Percentiles rank a stretch among this genome's conserved stretches.
These are phyloP conservation scores for Zootermopsis nevadensis DNA, from an alignment of 2,888 invertebrate genomes.

Conservation along the genomic window DNA sequence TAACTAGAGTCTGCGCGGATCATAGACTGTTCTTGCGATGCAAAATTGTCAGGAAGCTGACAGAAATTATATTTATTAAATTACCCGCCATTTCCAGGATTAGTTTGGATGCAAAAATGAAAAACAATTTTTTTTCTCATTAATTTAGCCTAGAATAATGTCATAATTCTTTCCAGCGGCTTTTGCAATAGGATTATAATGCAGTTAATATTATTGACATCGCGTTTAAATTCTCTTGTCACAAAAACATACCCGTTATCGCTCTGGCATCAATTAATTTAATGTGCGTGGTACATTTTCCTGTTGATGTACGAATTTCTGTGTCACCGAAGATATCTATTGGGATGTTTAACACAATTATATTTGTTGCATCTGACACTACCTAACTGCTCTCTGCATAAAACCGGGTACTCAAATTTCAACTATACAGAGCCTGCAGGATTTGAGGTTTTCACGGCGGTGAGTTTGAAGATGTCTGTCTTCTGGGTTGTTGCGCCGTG, in stretches of 20 bases:
- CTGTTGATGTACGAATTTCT: not conserved
- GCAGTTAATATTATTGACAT: not conserved
- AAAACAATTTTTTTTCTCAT: not conserved
- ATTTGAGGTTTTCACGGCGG: no score
- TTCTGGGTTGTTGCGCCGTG: no score
- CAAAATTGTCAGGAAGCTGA: not conserved
- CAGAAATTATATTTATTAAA: not conserved
- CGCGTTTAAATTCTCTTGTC: not conserved
- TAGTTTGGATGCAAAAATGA: not conserved
- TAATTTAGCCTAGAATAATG: slow-evolving; percentile 10
- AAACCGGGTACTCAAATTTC: no score
- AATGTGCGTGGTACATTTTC: not conserved
- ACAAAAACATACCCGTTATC: no score
- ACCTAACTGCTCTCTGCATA: no score
- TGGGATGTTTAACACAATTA: not conserved
- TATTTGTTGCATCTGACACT: not conserved
- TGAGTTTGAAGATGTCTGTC: no score
- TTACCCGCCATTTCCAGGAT: not conserved
- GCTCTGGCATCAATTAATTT: not conserved
- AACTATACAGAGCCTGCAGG: no score
- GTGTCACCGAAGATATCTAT: not conserved
- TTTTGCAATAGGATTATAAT: slow-evolving; percentile 21
- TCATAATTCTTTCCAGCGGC: not conserved
- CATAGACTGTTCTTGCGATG: not conserved
- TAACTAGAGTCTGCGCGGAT: not conserved